Evolutionary conservation across 2,797 vertebrate species (phyloP).

Genomic region (Melopsittacus undulatus): DNA sequence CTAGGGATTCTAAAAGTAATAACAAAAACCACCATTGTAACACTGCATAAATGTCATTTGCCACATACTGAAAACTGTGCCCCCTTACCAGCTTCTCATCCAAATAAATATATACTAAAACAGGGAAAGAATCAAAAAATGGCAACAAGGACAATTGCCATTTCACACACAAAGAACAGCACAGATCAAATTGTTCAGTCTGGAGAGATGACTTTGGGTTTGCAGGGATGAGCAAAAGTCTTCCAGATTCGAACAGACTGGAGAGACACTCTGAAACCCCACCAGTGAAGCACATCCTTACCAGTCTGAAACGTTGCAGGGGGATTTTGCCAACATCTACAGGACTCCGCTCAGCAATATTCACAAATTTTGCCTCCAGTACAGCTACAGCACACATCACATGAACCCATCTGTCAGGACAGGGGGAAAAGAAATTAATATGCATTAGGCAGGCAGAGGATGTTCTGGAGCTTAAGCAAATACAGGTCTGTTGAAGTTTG

Average conservation of each 20-base stretch:
- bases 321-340: slow-evolving; percentile 94
- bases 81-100: neutral
- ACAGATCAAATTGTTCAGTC: neutral
- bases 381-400: slow-evolving; percentile 96
- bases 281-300: slow-evolving; percentile 61
- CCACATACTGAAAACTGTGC: neutral
- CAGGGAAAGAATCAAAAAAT: neutral
- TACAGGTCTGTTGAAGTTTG: neutral
- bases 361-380: slow-evolving; percentile 94
- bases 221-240: neutral
- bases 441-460: neutral
- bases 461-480: neutral
- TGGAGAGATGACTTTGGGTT: neutral
- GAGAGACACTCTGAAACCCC: neutral
- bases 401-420: slow-evolving; percentile 90
- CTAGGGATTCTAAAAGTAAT: neutral
- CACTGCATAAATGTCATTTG: neutral
- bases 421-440: neutral
- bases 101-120: neutral
- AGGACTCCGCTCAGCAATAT: slow-evolving; percentile 90
- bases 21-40: neutral
- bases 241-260: neutral
- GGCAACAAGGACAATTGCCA: neutral
- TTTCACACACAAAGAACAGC: neutral
- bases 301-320: slow-evolving; percentile 92